Evolutionary conservation across 35 echinoderm and acorn worm species (phyloP), one percentile per base, ranked within the genome.

Genomic region (Ophioderma brevispina): DNA sequence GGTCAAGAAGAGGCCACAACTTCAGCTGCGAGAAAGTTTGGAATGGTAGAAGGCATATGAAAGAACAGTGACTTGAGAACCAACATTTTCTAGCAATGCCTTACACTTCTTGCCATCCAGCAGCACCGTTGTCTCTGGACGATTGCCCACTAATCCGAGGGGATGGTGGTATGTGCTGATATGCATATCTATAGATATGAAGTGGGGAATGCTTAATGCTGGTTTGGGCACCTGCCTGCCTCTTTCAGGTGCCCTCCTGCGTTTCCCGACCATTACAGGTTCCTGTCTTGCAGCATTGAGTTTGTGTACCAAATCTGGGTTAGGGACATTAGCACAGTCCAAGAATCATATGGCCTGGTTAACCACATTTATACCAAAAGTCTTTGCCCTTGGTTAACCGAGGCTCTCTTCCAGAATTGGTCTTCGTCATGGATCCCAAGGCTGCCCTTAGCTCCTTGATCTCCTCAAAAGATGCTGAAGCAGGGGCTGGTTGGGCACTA

Each of bases 41-140:
- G n/a, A 6, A 13, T 75, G 8, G 2, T 88, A 82, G 14, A 38
- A 79, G 35, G 78, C 59, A 1, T 87, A 23, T 19, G 81, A 40
- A 23, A 91, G 34, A 78, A 81, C 87, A 19, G 90, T 92, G 4
- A 92, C 90, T 75, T 92, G 90, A 13, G 90, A 92, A 30, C 90
- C 90, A 42, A 76, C n/a, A n/a, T n/a, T 87, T 19, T 92, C 90
- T 41, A 87, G 31, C 32, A 92, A 33, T 8, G 36, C 43, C 39
- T 55, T 33, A 33, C 84, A 92, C 46, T 30, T 32, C 1, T 39
- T 52, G 10, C 81, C 89, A 78, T 85, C 81, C n/a, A 77, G 19
- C 21, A 35, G 83, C 33, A 87, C 86, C 0, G 11, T 18, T n/a
- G 86, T 21, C 0, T 36, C 81, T 10, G 39, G 23, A 21, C 78